phyloP scores from a whole-genome alignment of 2,888 invertebrate species.

The Abscondita cerata region DNA sequence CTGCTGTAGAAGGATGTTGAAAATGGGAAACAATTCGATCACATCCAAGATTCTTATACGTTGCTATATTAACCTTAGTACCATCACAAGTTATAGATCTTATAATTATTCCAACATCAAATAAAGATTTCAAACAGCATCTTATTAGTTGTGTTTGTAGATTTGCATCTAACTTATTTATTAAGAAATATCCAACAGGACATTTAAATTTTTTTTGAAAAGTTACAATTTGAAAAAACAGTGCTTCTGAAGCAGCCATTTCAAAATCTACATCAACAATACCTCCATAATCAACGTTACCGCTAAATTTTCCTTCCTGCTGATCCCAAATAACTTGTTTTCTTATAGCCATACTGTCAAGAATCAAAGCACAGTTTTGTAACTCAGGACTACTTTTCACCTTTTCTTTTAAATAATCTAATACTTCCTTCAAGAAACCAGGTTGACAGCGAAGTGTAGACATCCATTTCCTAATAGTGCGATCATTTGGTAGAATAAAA shows the following conservation, averaged over 20 bases:
- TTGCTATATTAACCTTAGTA: background rate
- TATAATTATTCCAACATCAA: background rate
- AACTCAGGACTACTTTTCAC: conserved; percentile 1
- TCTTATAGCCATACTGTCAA: conserved; percentile 24
- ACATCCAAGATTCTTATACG: background rate
- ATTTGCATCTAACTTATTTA: background rate
- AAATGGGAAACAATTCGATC: conserved; percentile 1
- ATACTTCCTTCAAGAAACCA: conserved; percentile 12
- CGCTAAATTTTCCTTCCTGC: conserved; percentile 9
- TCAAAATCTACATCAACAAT: background rate
- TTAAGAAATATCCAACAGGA: conserved; percentile 10
- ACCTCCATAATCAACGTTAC: conserved; percentile 20
- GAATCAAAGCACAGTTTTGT: conserved; percentile 15
- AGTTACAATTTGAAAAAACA: conserved; percentile 20
- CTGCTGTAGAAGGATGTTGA: background rate
- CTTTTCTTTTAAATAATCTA: conserved; percentile 15
- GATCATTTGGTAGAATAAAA: conserved; percentile 6
- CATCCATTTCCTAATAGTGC: conserved; percentile 6
- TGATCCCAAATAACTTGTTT: conserved; percentile 23
- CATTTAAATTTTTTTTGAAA: conserved; percentile 26
- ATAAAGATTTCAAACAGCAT: background rate
- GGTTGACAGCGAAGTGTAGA: too few relatives aligned
- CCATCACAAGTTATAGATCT: background rate
- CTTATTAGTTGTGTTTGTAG: background rate
- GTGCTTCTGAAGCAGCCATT: background rate